Evolutionary conservation across 2,797 vertebrate genomes (phyloP).

Genomic region (Buphagus erythrorhynchus): DNA sequence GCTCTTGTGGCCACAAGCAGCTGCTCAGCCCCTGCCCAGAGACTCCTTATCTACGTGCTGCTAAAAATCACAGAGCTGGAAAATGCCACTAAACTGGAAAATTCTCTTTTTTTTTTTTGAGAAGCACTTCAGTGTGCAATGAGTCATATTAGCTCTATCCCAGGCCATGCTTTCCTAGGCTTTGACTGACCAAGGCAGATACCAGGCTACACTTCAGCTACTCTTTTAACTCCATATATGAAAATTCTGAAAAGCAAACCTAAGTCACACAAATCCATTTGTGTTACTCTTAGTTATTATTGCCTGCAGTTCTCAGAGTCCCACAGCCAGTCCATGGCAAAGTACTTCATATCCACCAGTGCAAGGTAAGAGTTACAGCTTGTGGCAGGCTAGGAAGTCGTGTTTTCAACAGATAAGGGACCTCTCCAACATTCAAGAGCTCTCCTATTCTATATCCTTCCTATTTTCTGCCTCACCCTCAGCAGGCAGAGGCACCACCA

Average conservation of each 20-base stretch:
- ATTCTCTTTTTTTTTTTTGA: background rate
- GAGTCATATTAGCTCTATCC: background rate
- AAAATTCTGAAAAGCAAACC: background rate
- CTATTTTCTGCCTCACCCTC: background rate
- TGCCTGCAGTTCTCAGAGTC: background rate
- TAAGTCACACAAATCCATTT: background rate
- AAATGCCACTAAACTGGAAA: background rate
- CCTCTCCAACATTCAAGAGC: background rate
- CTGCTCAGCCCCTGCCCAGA: background rate
- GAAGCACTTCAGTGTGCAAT: background rate
- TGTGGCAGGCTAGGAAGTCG: background rate
- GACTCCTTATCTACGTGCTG: background rate
- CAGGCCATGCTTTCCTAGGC: background rate
- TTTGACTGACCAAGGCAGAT: background rate
- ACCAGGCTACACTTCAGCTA: background rate
- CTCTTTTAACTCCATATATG: background rate
- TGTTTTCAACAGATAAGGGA: background rate
- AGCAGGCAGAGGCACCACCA: background rate
- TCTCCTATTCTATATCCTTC: background rate
- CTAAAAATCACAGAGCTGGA: background rate
- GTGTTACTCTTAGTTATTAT: background rate
- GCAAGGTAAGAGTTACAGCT: background rate
- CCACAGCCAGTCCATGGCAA: background rate
- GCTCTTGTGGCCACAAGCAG: conserved; percentile 56
- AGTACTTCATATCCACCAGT: background rate